Percentiles rank a stretch among this genome's conserved stretches.
Evolutionary conservation across 2,888 invertebrate species (phyloP).

Genomic region (Parapristionchus giblindavisi): DNA sequence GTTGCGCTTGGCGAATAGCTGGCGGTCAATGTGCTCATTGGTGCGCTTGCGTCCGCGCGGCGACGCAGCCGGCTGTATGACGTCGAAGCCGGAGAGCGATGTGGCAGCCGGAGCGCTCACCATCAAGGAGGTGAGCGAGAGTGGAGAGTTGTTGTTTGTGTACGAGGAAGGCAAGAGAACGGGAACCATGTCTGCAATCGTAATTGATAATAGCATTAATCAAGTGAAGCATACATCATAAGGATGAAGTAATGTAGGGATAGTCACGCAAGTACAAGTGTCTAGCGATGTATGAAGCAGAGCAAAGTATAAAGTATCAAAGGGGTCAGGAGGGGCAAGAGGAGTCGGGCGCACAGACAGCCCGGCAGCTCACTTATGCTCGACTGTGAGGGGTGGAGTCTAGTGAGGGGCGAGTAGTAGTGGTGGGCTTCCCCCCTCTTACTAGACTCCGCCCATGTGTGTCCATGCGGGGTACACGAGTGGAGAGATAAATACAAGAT

Average conservation of each 20-base stretch:
- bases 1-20: conserved; percentile 33
- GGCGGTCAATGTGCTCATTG: conserved; percentile 24
- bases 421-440: background rate
- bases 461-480: background rate
- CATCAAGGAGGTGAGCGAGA: conserved; percentile 19
- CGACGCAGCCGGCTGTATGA: background rate
- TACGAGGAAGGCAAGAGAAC: conserved; percentile 12
- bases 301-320: background rate
- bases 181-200: conserved; percentile 23
- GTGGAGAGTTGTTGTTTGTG: background rate
- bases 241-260: background rate
- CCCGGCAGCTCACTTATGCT: background rate
- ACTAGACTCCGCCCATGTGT: background rate
- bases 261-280: background rate
- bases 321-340: background rate
- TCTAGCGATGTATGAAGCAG: background rate
- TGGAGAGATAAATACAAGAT: too few species aligned
- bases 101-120: conserved; percentile 4
- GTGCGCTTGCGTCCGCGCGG: conserved; percentile 35
- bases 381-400: background rate
- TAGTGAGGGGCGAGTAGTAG: background rate
- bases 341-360: background rate
- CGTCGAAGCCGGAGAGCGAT: background rate
- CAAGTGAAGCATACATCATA: background rate
- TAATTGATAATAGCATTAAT: too few species aligned